These are phyloP conservation scores for Argentina silus DNA, from an alignment of 2,797 vertebrate species.

Conservation along the genomic window DNA sequence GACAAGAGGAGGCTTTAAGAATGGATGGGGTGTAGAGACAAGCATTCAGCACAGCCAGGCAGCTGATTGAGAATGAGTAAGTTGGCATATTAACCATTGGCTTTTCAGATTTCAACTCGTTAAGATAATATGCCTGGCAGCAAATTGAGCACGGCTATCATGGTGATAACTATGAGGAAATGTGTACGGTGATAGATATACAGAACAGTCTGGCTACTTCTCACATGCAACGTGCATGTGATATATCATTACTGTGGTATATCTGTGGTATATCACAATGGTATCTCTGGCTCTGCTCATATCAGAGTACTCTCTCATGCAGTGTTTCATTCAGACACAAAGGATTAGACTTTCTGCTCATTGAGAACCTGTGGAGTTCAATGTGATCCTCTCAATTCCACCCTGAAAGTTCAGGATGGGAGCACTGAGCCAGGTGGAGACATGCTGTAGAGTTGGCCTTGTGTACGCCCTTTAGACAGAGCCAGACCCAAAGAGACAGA, in stretches of 20 bases:
- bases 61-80: background rate
- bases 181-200: too few species aligned
- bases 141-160: background rate
- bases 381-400: background rate
- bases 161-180: too few species aligned
- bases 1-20: conserved; percentile 5
- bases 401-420: background rate
- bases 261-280: background rate
- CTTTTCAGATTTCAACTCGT: background rate
- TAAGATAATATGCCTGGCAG: background rate
- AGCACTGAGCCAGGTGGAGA: background rate
- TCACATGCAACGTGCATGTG: background rate
- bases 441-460: background rate
- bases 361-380: conserved; percentile 3
- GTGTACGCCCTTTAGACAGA: background rate
- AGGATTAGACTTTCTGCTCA: background rate
- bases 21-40: background rate
- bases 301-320: background rate
- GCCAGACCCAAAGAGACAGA: conserved; percentile 3
- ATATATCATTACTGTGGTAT: too few species aligned
- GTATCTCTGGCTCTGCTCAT: background rate
- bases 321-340: background rate
- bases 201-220: too few species aligned
- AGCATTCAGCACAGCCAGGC: conserved; percentile 15
- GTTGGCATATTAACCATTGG: background rate